Conservation (phyloP, 2,113 vertebrate genomes). For the Austrofundulus limnaeus region DNA sequence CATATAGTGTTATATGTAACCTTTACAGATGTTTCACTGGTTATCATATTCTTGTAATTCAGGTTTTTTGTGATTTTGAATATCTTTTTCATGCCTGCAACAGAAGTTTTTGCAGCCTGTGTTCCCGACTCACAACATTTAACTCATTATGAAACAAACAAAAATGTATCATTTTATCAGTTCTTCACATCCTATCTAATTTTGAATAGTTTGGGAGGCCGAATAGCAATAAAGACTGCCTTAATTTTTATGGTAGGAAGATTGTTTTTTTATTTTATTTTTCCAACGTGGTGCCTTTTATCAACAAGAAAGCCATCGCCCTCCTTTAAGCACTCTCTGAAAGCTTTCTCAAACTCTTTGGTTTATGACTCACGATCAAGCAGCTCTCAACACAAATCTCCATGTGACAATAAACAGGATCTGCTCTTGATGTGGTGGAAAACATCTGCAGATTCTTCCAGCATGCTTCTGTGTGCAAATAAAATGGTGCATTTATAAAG, state of each 20-base stretch:
- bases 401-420: slow-evolving; percentile 28
- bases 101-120: no score
- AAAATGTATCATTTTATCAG: no score
- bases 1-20: no score
- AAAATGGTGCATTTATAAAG: neutral
- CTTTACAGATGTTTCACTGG: no score
- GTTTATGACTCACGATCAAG: slow-evolving; percentile 34
- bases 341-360: slow-evolving; percentile 10
- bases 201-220: neutral
- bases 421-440: slow-evolving; percentile 11
- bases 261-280: neutral
- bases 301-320: slow-evolving; percentile 3
- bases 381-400: slow-evolving; percentile 23
- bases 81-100: no score
- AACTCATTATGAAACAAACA: no score
- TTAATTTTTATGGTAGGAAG: no score
- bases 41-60: no score
- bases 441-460: slow-evolving; percentile 11
- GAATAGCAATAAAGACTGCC: neutral
- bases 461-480: slow-evolving; percentile 5
- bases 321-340: slow-evolving; percentile 11
- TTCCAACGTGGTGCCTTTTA: slow-evolving; percentile 4
- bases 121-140: no score
- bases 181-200: neutral
- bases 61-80: no score